phyloP scores from a whole-genome alignment of 2,113 vertebrate genomes.

The Callopanchax toddi region DNA sequence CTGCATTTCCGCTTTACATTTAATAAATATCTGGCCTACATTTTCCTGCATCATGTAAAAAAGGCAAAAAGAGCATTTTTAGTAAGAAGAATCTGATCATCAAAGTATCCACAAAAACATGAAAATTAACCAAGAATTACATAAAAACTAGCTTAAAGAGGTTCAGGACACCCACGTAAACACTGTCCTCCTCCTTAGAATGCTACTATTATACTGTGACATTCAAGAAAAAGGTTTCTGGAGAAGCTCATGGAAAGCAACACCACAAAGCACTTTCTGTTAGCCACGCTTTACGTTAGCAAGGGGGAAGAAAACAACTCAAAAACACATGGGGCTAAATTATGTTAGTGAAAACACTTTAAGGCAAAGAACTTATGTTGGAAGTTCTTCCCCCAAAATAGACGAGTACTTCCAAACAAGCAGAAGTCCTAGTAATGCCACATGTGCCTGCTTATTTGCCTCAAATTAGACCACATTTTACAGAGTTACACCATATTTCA shows the following conservation, averaged over 20 bases:
- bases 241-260: slow-evolving; percentile 23
- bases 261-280: slow-evolving; percentile 64
- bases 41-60: background rate
- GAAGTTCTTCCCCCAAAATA: no score
- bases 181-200: slow-evolving; percentile 9
- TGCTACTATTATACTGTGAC: slow-evolving; percentile 13
- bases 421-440: background rate
- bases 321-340: slow-evolving; percentile 23
- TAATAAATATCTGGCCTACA: background rate
- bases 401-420: no score
- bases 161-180: background rate
- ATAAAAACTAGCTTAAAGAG: background rate
- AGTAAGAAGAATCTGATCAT: background rate
- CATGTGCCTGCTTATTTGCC: slow-evolving; percentile 2
- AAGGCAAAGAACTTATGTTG: slow-evolving; percentile 11
- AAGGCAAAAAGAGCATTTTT: no score
- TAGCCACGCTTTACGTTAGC: slow-evolving; percentile 19
- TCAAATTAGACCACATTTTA: no score
- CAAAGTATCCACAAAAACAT: no score
- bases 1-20: slow-evolving; percentile 47
- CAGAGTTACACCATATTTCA: slow-evolving; percentile 13
- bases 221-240: slow-evolving; percentile 42
- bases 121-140: no score
- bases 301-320: background rate
- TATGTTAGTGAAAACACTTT: slow-evolving; percentile 3